These are phyloP conservation scores for Philhelius pedissequus DNA, from an alignment of 2,888 invertebrate species.

Conservation along the genomic window DNA sequence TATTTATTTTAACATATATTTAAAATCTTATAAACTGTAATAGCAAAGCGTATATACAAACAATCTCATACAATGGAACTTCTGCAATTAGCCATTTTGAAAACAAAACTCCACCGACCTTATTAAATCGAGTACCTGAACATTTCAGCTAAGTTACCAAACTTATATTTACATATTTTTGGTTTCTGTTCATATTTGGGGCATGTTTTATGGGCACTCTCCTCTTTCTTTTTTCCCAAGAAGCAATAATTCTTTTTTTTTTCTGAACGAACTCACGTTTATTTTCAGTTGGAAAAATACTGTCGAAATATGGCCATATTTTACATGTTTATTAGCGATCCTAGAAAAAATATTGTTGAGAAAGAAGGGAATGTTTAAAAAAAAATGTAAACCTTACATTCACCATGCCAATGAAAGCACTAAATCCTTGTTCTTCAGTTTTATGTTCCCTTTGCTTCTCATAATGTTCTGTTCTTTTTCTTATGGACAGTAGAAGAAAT, in stretches of 20 bases:
- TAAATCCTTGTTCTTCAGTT: background rate
- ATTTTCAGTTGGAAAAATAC: conserved; percentile 17
- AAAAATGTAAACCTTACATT: background rate
- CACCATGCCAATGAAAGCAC: background rate
- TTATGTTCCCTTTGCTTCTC: background rate
- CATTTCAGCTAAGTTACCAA: background rate
- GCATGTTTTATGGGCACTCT: background rate
- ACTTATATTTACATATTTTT: background rate
- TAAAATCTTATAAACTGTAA: background rate
- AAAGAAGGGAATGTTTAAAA: background rate
- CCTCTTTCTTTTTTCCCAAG: background rate
- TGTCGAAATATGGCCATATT: conserved; percentile 28
- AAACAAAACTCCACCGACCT: background rate
- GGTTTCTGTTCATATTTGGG: background rate
- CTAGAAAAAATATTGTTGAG: conserved; percentile 23
- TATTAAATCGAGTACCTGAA: conserved; percentile 35
- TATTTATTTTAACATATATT: too few relatives aligned
- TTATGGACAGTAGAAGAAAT: conserved; percentile 1
- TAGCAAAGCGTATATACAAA: background rate
- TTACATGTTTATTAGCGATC: conserved; percentile 23
- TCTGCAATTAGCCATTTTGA: conserved; percentile 11
- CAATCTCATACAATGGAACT: background rate
- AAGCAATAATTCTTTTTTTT: conserved; percentile 31
- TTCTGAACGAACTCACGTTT: background rate
- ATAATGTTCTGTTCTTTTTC: background rate